Conservation (phyloP, 2,113 vertebrate genomes). For the Perca schrenkii region DNA sequence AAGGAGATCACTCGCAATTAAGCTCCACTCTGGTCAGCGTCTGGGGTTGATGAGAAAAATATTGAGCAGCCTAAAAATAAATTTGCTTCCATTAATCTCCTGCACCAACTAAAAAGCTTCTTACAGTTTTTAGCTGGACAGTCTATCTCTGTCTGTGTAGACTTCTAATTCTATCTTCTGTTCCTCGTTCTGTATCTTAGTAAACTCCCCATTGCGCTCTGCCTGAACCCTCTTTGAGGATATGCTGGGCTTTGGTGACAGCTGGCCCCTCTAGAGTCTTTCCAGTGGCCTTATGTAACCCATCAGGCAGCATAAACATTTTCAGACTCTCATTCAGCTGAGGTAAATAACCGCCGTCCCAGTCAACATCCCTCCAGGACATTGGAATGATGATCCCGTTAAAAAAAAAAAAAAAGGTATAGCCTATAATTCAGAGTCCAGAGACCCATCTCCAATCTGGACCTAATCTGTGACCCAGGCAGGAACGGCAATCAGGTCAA, state of each 20-base stretch:
- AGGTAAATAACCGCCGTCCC: constrained; percentile 1
- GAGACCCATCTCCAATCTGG: constrained; percentile 61
- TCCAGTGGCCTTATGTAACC: constrained; percentile 71
- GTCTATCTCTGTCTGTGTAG: constrained; percentile 37
- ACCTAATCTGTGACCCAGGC: constrained; percentile 79
- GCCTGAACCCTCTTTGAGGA: constrained; percentile 41
- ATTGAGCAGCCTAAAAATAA: constrained; percentile 39
- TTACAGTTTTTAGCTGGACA: constrained; percentile 43
- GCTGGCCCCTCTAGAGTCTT: constrained; percentile 63
- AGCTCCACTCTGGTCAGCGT: constrained; percentile 9
- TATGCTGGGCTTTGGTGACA: constrained; percentile 58
- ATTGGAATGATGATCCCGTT: constrained; percentile 44
- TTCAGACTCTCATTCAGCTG: constrained; percentile 34
- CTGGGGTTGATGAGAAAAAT: constrained; percentile 37
- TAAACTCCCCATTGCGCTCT: constrained; percentile 34
- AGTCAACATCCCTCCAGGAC: background rate
- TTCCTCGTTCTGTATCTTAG: constrained; percentile 25
- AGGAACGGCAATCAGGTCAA: constrained; percentile 78
- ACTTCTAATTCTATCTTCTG: constrained; percentile 21
- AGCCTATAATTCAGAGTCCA: constrained; percentile 52
- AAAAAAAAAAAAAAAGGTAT: constrained; percentile 53
- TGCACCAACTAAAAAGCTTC: constrained; percentile 50
- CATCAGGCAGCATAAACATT: constrained; percentile 53
- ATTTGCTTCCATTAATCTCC: constrained; percentile 59
- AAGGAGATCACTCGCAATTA: constrained; percentile 26